These are phyloP conservation scores for Tetraneura akinire DNA, from an alignment of 1,140 invertebrate genomes.

Conservation along the genomic window DNA sequence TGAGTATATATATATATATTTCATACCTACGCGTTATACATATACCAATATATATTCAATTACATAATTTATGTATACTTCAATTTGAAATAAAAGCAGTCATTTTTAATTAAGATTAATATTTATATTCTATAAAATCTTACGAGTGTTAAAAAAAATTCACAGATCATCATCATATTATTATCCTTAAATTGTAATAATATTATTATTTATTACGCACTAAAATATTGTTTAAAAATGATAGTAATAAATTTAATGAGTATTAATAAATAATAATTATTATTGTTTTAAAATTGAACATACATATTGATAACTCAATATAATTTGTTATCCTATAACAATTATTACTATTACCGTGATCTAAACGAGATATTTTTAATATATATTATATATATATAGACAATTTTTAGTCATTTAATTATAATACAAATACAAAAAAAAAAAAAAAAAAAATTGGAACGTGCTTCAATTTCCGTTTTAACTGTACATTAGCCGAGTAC, in stretches of 20 bases:
- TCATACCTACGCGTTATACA: too few relatives aligned
- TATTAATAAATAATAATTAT: conserved; percentile 47
- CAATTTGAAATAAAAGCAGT: conserved; percentile 47
- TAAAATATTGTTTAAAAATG: conserved; percentile 45
- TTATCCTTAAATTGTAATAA: conserved; percentile 32
- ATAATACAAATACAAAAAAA: conserved; percentile 42
- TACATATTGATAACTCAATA: conserved; percentile 35
- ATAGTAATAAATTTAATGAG: conserved; percentile 39
- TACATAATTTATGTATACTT: conserved; percentile 35
- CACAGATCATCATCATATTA: conserved; percentile 11
- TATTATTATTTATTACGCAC: conserved; percentile 43
- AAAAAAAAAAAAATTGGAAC: conserved; percentile 29
- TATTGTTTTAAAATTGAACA: conserved; percentile 44
- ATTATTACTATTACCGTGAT: conserved; percentile 47
- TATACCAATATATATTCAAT: conserved; percentile 27
- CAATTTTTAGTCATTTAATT: conserved; percentile 4
- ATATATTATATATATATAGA: background rate
- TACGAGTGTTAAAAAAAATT: conserved; percentile 44
- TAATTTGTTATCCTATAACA: conserved; percentile 40
- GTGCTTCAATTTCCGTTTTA: background rate
- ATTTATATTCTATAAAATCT: conserved; percentile 42
- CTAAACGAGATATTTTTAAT: conserved; percentile 28
- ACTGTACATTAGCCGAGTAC: conserved; percentile 9
- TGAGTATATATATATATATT: background rate
- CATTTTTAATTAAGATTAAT: conserved; percentile 45